Conservation (phyloP, 1,140 invertebrate genomes). For the Ceratoteleas bidentatus region DNA sequence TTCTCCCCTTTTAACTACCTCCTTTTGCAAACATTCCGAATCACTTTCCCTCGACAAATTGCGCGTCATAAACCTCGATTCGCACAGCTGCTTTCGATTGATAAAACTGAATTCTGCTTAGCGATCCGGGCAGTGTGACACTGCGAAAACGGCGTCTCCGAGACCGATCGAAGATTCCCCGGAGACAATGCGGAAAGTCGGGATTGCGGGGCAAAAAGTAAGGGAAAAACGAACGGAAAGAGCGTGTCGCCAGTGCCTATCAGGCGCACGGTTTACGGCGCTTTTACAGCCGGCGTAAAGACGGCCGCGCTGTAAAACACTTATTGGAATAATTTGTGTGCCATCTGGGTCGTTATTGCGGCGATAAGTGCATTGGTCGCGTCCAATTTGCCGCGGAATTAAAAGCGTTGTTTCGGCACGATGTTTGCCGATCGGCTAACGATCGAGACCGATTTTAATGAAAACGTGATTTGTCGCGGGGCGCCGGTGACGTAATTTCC, state of each 20-base stretch:
- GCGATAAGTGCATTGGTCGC: conserved; percentile 18
- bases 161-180: conserved; percentile 26
- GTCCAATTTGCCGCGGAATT: conserved; percentile 16
- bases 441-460: conserved; percentile 19
- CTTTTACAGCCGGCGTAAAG: conserved; percentile 27
- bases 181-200: conserved; percentile 37
- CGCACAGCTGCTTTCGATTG: neutral
- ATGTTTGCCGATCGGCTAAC: conserved; percentile 11
- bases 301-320: conserved; percentile 13
- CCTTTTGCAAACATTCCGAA: too few relatives aligned
- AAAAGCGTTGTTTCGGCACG: conserved; percentile 11
- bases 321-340: conserved; percentile 5
- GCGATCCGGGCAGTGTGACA: conserved; percentile 8
- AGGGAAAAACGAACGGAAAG: neutral
- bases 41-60: too few relatives aligned
- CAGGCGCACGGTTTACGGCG: conserved; percentile 15
- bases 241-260: conserved; percentile 11
- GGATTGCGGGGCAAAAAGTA: conserved; percentile 35
- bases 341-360: conserved; percentile 14
- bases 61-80: too few relatives aligned
- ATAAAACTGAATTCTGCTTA: neutral
- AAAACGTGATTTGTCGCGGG: conserved; percentile 1
- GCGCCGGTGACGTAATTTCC: too few relatives aligned
- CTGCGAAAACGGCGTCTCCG: neutral
- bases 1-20: too few relatives aligned